Evolutionary conservation across 1,140 invertebrate species (phyloP).

Genomic region (Hycleus cichorii): DNA sequence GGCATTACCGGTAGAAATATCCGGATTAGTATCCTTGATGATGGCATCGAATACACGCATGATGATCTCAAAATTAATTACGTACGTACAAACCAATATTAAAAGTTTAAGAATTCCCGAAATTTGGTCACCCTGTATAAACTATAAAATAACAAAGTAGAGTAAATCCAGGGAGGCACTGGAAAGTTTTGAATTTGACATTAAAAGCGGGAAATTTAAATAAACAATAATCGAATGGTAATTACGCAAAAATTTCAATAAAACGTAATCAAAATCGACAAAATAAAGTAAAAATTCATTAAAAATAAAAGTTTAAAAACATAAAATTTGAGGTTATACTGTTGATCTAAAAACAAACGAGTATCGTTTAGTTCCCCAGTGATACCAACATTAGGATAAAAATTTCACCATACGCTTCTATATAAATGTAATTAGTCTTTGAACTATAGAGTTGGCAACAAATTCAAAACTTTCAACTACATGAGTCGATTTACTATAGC

Average conservation of each 20-base stretch:
- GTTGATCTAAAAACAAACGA: too few relatives aligned
- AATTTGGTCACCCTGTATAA: neutral
- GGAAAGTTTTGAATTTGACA: neutral
- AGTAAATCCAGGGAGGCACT: neutral
- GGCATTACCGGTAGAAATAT: constrained; percentile 75
- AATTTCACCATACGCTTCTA: too few relatives aligned
- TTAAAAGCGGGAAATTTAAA: neutral
- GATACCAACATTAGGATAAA: too few relatives aligned
- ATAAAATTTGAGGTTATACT: too few relatives aligned
- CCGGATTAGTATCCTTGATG: constrained; percentile 76
- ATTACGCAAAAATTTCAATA: too few relatives aligned
- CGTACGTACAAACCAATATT: constrained; percentile 40
- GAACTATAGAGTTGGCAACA: too few relatives aligned
- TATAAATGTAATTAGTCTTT: too few relatives aligned
- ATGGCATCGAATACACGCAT: constrained; percentile 77
- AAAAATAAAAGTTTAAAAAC: too few relatives aligned
- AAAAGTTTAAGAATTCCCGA: too few relatives aligned
- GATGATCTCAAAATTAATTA: constrained; percentile 73
- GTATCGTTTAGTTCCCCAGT: too few relatives aligned
- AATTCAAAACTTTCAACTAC: neutral
- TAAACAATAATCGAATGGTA: neutral
- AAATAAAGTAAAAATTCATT: too few relatives aligned
- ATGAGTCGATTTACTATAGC: neutral
- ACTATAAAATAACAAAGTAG: neutral
- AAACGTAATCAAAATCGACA: too few relatives aligned